A percentile compares a stretch with the other conserved stretches of the same genome.
Conservation (phyloP, 2,888 invertebrate species). For the Nomada ferruginata region DNA sequence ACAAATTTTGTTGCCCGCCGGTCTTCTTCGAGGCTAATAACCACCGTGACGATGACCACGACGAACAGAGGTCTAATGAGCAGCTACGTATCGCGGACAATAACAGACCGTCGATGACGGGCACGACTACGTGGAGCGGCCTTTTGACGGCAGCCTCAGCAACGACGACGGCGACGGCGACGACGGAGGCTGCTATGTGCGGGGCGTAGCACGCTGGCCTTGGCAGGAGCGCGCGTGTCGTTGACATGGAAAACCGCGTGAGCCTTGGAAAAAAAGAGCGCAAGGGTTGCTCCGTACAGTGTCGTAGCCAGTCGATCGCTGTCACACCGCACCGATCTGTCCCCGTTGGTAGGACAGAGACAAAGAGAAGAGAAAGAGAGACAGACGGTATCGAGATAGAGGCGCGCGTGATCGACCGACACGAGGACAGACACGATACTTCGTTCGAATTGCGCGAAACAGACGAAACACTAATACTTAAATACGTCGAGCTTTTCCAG, state of each 20-base stretch:
- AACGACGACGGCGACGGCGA: conserved; percentile 4
- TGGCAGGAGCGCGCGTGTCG: conserved; percentile 77
- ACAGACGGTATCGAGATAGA: conserved; percentile 25
- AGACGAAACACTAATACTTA: conserved; percentile 11
- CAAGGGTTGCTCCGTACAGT: conserved; percentile 53
- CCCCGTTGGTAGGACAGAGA: conserved; percentile 31
- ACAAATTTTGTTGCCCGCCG: conserved; percentile 40
- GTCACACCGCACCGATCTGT: conserved; percentile 51
- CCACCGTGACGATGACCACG: conserved; percentile 71
- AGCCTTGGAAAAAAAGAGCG: conserved; percentile 66
- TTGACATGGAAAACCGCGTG: conserved; percentile 79
- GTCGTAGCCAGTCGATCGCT: conserved; percentile 52
- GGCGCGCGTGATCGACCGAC: conserved; percentile 10
- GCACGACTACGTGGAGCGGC: conserved; percentile 60
- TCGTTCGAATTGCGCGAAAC: conserved; percentile 11
- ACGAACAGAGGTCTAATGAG: conserved; percentile 67
- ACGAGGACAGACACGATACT: neutral
- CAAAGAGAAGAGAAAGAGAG: conserved; percentile 5
- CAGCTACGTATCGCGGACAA: conserved; percentile 74
- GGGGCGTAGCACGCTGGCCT: conserved; percentile 80
- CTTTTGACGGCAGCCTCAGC: conserved; percentile 45
- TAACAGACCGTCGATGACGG: conserved; percentile 41
- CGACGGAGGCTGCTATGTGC: conserved; percentile 63
- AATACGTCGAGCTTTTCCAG: conserved; percentile 4
- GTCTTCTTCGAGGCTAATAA: conserved; percentile 55